Evolutionary conservation across 2,888 invertebrate genomes (phyloP).

Genomic region (Anthrax anthrax): DNA sequence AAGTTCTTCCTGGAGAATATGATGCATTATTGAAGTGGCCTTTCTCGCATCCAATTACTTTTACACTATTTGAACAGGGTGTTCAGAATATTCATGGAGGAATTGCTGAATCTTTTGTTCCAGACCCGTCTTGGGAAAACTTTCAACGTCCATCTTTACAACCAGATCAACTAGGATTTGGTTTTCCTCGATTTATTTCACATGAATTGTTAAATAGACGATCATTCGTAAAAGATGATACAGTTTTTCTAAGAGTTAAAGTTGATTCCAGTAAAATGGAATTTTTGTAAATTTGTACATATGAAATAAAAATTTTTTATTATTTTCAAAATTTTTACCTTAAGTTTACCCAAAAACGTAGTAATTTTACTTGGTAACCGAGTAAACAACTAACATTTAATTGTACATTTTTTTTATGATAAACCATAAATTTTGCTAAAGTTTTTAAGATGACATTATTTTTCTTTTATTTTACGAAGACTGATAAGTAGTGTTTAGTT

Average conservation of each 20-base stretch:
- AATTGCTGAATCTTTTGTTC: constrained; percentile 71
- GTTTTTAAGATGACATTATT: too few species aligned
- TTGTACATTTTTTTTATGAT: too few species aligned
- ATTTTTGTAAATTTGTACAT: too few species aligned
- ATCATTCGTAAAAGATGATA: constrained; percentile 83
- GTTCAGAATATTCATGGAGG: constrained; percentile 35
- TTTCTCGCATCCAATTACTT: constrained; percentile 85
- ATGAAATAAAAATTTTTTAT: too few species aligned
- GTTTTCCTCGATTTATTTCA: constrained; percentile 86
- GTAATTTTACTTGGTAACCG: too few species aligned
- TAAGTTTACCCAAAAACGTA: too few species aligned
- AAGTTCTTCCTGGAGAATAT: constrained; percentile 87
- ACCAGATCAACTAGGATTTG: constrained; percentile 85
- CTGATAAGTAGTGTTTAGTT: too few species aligned
- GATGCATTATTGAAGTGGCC: constrained; percentile 93
- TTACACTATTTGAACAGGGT: constrained; percentile 83
- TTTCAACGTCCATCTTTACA: constrained; percentile 84
- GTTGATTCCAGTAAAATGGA: constrained; percentile 89
- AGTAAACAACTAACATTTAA: too few species aligned
- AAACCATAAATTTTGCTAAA: too few species aligned
- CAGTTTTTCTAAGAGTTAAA: constrained; percentile 81
- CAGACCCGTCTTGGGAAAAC: constrained; percentile 94
- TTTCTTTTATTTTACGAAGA: too few species aligned
- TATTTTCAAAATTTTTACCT: too few species aligned
- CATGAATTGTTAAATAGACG: constrained; percentile 82